Evolutionary conservation across 2,113 vertebrate genomes (phyloP).

Genomic region (Neodon shergylaensis): DNA sequence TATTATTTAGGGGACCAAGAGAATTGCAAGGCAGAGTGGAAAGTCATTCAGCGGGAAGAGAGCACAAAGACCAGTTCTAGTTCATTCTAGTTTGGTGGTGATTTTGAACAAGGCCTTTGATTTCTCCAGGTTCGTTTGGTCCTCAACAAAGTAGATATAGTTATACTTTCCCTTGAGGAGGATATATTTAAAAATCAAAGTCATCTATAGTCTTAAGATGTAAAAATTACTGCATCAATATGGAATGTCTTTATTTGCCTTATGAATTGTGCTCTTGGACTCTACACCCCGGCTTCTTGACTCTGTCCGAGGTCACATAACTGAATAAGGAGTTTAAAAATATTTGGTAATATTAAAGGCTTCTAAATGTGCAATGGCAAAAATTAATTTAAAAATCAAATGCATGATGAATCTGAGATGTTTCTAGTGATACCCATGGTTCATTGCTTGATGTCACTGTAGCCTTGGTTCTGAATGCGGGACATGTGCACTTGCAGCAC

Average conservation of each 20-base stretch:
- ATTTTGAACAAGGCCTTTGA: not conserved
- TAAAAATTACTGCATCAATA: not conserved
- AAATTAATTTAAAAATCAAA: not conserved
- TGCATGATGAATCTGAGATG: not conserved
- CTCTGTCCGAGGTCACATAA: not conserved
- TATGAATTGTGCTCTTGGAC: rapidly evolving
- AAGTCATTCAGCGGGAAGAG: not conserved
- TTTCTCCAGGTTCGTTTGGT: not conserved
- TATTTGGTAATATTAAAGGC: not conserved
- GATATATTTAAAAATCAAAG: slow-evolving; percentile 20
- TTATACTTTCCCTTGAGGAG: not conserved
- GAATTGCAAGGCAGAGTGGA: not conserved
- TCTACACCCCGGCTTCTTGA: not conserved
- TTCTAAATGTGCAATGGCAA: not conserved
- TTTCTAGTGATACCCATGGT: too few species aligned
- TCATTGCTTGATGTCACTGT: not conserved
- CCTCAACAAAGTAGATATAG: not conserved
- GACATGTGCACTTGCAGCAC: not conserved
- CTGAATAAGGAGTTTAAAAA: not conserved
- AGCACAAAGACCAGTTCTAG: not conserved
- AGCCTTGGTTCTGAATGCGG: not conserved
- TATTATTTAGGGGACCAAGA: not conserved
- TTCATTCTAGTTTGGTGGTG: not conserved
- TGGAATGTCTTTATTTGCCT: not conserved
- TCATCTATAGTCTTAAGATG: not conserved